Conservation (phyloP, 2,888 invertebrate species). For the Hirtodrosophila confusa region DNA sequence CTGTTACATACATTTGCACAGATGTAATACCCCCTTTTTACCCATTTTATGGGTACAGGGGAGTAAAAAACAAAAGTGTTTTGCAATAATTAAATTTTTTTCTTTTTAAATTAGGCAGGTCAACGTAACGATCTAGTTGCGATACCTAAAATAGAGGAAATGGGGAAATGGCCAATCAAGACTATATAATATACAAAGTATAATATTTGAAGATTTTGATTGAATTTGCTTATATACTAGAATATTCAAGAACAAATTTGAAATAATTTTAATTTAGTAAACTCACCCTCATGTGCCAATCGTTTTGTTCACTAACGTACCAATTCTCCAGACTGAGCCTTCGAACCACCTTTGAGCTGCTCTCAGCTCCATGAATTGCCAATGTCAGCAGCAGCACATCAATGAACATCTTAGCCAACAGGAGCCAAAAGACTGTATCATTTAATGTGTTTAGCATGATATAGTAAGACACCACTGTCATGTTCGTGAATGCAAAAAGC, state of each 20-base stretch:
- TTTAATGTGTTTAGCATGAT: background rate
- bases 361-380: constrained; percentile 49
- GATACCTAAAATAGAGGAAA: too few relatives aligned
- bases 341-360: constrained; percentile 41
- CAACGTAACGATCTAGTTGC: too few relatives aligned
- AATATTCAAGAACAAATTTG: too few relatives aligned
- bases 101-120: too few relatives aligned
- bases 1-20: too few relatives aligned
- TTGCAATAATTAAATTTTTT: too few relatives aligned
- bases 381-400: constrained; percentile 62
- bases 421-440: constrained; percentile 4
- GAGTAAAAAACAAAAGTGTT: too few relatives aligned
- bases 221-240: too few relatives aligned
- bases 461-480: constrained; percentile 27
- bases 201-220: background rate
- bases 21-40: too few relatives aligned
- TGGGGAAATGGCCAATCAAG: too few relatives aligned
- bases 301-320: constrained; percentile 36
- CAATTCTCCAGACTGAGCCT: constrained; percentile 61
- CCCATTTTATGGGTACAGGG: too few relatives aligned
- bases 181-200: too few relatives aligned
- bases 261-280: background rate
- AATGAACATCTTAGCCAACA: constrained; percentile 24
- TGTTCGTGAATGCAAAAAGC: constrained; percentile 31
- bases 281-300: constrained; percentile 54